These are phyloP conservation scores for Mastigias papua DNA, from an alignment of 30 jellyfish, hydroid and myxozoan species.

Conservation along the genomic window DNA sequence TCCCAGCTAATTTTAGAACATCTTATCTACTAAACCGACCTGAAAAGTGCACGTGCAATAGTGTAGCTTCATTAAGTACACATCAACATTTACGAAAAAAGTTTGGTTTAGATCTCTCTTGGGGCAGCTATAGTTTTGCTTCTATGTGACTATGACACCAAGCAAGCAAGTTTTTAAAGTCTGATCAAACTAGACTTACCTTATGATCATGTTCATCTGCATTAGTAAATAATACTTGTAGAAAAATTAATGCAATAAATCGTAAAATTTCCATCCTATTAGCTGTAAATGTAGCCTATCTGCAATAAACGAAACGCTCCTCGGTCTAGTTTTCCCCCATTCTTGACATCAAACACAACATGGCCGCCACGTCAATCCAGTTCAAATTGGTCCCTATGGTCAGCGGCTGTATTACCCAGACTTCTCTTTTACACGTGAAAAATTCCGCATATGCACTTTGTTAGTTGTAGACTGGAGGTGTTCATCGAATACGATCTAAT, in stretches of 20 bases:
- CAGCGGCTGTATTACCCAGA: conserved; percentile 63
- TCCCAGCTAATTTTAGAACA: too few species aligned
- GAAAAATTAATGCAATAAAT: conserved; percentile 1
- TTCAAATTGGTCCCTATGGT: conserved; percentile 28
- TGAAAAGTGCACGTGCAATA: too few species aligned
- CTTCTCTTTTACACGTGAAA: conserved; percentile 24
- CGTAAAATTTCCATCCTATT: conserved; percentile 18
- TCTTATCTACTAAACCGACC: too few species aligned
- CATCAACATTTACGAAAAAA: too few species aligned
- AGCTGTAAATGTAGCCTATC: not conserved
- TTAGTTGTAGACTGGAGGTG: too few species aligned
- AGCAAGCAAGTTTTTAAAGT: not conserved
- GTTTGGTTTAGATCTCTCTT: too few species aligned
- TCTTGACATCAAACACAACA: conserved; percentile 7
- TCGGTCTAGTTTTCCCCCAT: not conserved
- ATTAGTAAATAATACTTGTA: not conserved
- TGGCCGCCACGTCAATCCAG: conserved; percentile 82
- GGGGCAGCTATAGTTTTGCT: too few species aligned
- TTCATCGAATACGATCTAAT: too few species aligned
- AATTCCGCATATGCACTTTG: too few species aligned
- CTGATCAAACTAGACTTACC: conserved; percentile 18
- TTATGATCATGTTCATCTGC: conserved; percentile 76
- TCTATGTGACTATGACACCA: not conserved
- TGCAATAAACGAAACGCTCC: not conserved
- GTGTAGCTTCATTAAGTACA: too few species aligned